Evolutionary conservation across 2,113 vertebrate genomes (phyloP).

Genomic region (Leptocoma aspasia): DNA sequence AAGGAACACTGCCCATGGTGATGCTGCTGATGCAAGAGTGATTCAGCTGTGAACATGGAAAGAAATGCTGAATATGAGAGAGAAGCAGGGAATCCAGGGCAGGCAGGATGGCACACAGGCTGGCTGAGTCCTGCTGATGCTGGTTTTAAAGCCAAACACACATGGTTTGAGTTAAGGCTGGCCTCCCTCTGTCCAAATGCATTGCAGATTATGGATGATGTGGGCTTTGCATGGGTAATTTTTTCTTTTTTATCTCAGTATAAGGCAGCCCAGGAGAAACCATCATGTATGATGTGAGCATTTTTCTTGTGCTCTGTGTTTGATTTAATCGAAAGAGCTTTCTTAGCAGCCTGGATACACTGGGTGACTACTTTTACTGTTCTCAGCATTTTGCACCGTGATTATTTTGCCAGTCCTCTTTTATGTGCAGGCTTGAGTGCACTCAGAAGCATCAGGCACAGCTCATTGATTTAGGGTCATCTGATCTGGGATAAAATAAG

Average conservation of each 20-base stretch:
- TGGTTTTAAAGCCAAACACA: not conserved
- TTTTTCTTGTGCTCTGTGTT: constrained; percentile 3
- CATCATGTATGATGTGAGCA: not conserved
- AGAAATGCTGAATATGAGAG: not conserved
- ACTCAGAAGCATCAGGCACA: not conserved
- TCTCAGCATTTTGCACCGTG: not conserved
- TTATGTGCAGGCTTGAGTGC: not conserved
- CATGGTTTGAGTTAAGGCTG: not conserved
- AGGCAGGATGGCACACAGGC: not conserved
- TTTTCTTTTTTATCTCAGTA: not conserved
- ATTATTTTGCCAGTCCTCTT: constrained; percentile 1
- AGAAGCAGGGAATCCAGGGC: not conserved
- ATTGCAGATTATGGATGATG: not conserved
- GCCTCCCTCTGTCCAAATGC: not conserved
- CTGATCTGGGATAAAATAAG: not conserved
- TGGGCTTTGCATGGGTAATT: not conserved
- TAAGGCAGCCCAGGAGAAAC: not conserved
- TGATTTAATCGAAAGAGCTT: not conserved
- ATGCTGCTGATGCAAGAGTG: not conserved
- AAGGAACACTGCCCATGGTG: not conserved
- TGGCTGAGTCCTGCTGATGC: not conserved
- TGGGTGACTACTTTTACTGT: not conserved
- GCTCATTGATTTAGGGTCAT: not conserved
- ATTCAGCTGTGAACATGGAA: not conserved
- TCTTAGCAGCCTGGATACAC: not conserved